Base-by-base conservation (phyloP, 2,113 vertebrate genomes). In the Notothenia rossii region DNA sequence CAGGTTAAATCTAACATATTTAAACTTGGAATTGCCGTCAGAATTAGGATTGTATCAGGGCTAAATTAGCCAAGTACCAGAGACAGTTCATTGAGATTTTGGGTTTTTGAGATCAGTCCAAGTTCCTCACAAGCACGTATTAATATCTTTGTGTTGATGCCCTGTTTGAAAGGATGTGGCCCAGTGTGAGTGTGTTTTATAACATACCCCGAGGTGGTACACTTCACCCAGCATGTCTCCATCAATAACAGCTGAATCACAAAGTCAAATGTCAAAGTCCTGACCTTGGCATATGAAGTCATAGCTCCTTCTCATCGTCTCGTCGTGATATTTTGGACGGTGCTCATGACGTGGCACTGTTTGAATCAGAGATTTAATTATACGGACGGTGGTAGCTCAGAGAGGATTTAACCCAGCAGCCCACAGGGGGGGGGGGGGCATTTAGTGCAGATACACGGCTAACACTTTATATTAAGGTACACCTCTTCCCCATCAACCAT, bases 231-330 rank as follows among this genome's bases (percentile, higher is more conserved):
- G 46, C 54, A 79, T 5, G 46, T 84, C 88, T 89, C 81, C 82
- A 77, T 88, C 88, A 90, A 82, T 86, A 91, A 84, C 72, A 83
- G 64, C 68, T 89, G 89, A 91, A 80, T 91, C 89, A 86, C 81
- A 49, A 62, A 68, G 77, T 75, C 65, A 91, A 89, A 91, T 87
- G 86, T 88, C 88, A 90, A 17, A 69, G 46, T 25, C 46, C 1
- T 67, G 80, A 89, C 87, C 83, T 91, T 91, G 86, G 61, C 86
- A 86, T 82, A 80, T 86, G 75, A 89, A 87, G 79, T 90, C 86
- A 78, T 65, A 1, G 5, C 68, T 79, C 59, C 46, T 69, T 58
- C 63, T 68, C 54, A 66, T 71, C 5, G 51, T 68, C 68, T 46
- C 10, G 0, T 17, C 13, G 50, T 4, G n/a, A 15, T 25, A 36